Conservation (phyloP, 2,113 vertebrate genomes). For the Entelurus aequoreus region DNA sequence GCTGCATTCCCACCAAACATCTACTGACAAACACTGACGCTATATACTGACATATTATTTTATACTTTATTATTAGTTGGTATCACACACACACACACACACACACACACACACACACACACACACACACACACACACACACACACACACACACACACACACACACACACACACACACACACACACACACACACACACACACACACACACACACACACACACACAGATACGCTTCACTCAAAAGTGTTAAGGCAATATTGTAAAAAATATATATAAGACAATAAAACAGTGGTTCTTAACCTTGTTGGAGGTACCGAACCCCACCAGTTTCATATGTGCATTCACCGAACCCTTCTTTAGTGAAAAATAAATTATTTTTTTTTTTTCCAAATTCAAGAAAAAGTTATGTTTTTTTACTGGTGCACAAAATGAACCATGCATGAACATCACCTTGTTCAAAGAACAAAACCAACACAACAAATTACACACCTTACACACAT, state of each 20-base stretch:
- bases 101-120: slow-evolving; percentile 8
- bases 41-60: background rate
- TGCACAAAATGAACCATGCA: too few relatives aligned
- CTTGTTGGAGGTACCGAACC: too few relatives aligned
- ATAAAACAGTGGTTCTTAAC: too few relatives aligned
- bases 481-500: too few relatives aligned
- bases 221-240: slow-evolving; percentile 1
- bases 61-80: background rate
- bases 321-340: too few relatives aligned
- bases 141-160: slow-evolving; percentile 8
- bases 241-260: background rate
- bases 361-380: too few relatives aligned
- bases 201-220: slow-evolving; percentile 11
- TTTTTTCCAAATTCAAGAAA: too few relatives aligned
- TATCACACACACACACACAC: slow-evolving; percentile 6
- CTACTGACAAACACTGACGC: slow-evolving; percentile 44
- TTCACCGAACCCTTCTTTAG: too few relatives aligned
- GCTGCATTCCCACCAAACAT: slow-evolving; percentile 45
- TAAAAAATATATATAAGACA: too few relatives aligned
- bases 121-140: slow-evolving; percentile 10
- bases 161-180: slow-evolving; percentile 11
- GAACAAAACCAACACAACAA: too few relatives aligned
- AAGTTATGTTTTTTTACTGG: too few relatives aligned
- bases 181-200: slow-evolving; percentile 8
- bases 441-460: too few relatives aligned